Evolutionary conservation across 1,140 invertebrate species (phyloP), one percentile per base, ranked within the genome.

Genomic region (Tetramorium simillimum): DNA sequence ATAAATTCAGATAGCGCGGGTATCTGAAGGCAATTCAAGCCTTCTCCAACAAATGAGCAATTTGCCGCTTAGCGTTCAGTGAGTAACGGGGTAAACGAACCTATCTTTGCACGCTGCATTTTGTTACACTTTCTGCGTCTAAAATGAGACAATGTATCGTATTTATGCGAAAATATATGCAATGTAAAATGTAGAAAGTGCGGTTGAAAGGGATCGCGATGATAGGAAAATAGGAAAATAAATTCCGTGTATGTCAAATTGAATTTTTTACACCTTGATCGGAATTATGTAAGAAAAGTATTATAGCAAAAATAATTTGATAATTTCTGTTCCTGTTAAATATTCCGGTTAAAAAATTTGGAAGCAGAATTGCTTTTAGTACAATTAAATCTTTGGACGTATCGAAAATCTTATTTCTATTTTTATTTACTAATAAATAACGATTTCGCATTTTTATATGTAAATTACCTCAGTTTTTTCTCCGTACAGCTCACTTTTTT

Each of bases 41-140:
- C 78, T 46, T 72, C 33, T 82, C 24, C 40, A 58, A 58, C 40
- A 53, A 73, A 82, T 82, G 46, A 82, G n/a, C 43, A 60, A 84
- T 82, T 49, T 58, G 40, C 53, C 53, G 43, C n/a, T 75, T 46
- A 16, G 24, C 40, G 40, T 84, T 60, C 53, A 73, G 9, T 37
- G 80, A 75, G n/a, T 21, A 73, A 60, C 53, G 69, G 56, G 78
- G 51, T 82, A 84, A 33, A 84, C 28, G 67, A 72, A 67, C 40
- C 69, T 33, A 84, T 84, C 46, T 84, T 84, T 60, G 77, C 3
- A 24, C 33, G 24, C 51, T 58, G 53, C 80, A 84, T 18, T 84
- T 84, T 56, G 80, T 82, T 75, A 84, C 80, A 84, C 80, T 84
- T 84, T 84, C 80, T 84, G 80, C 80, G n/a, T 73, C n/a, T 7